Percentiles rank a stretch among this genome's conserved stretches.
Conservation (phyloP, 2,888 invertebrate species). For the Papilio gigon region DNA sequence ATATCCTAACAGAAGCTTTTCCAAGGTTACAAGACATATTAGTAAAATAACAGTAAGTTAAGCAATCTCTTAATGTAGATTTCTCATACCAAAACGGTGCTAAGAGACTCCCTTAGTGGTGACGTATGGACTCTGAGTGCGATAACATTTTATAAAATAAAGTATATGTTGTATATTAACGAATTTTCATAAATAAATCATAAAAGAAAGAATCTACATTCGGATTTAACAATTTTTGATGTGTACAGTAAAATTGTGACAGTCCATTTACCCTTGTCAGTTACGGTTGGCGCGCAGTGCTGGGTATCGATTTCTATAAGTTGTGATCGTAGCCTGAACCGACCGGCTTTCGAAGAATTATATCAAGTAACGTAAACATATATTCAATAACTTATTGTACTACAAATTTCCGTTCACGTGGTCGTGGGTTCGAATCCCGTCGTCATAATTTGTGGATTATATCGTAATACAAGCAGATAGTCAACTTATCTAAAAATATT, state of each 20-base stretch:
- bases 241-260: conserved; percentile 24
- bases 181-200: no score
- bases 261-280: conserved; percentile 38
- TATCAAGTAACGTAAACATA: not conserved
- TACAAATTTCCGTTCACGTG: no score
- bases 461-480: no score
- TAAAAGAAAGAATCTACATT: no score
- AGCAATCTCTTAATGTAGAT: not conserved
- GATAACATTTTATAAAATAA: not conserved
- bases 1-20: no score
- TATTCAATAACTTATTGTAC: not conserved
- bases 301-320: conserved; percentile 17
- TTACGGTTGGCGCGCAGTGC: conserved; percentile 5
- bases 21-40: no score
- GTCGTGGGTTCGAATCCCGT: no score
- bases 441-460: no score
- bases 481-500: no score
- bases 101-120: not conserved
- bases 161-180: not conserved
- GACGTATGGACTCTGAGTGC: not conserved
- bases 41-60: no score
- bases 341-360: not conserved
- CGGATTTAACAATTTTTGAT: conserved; percentile 27
- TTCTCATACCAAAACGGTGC: not conserved
- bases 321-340: conserved; percentile 3